These are phyloP conservation scores for Apogon talboti DNA, from an alignment of 2,797 vertebrate genomes.

Conservation along the genomic window DNA sequence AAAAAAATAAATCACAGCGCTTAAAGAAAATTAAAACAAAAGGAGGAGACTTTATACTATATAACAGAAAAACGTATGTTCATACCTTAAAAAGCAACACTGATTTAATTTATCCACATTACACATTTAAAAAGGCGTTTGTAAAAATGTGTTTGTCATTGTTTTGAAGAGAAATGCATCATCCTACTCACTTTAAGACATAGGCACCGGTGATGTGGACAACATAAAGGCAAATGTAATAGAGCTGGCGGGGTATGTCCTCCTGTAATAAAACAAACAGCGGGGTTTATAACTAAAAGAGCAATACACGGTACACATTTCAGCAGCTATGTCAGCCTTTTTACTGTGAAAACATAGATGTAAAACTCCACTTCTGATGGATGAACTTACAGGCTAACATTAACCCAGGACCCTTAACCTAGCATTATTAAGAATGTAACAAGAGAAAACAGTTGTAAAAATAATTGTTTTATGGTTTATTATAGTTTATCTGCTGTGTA, in stretches of 20 bases:
- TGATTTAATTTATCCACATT: background rate
- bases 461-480: background rate
- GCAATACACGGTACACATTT: background rate
- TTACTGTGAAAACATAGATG: constrained; percentile 3
- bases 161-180: background rate
- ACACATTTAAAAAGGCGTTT: background rate
- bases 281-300: constrained; percentile 2
- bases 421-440: too few relatives aligned
- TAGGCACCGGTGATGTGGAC: constrained; percentile 90
- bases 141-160: background rate
- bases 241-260: constrained; percentile 89
- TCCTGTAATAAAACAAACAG: constrained; percentile 74
- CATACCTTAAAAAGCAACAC: too few relatives aligned
- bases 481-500: background rate
- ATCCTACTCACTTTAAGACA: constrained; percentile 86
- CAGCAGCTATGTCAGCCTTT: background rate
- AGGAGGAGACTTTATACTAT: too few relatives aligned
- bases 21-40: too few relatives aligned
- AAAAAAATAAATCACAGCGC: too few relatives aligned
- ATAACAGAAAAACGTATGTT: too few relatives aligned
- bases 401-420: background rate
- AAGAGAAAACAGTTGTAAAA: too few relatives aligned
- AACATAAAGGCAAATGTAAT: constrained; percentile 90
- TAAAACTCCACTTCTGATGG: background rate
- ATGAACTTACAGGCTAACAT: background rate